Evolutionary conservation across 2,888 invertebrate species (phyloP), one percentile per base, ranked within the genome.

Genomic region (Lysandra bellargus): DNA sequence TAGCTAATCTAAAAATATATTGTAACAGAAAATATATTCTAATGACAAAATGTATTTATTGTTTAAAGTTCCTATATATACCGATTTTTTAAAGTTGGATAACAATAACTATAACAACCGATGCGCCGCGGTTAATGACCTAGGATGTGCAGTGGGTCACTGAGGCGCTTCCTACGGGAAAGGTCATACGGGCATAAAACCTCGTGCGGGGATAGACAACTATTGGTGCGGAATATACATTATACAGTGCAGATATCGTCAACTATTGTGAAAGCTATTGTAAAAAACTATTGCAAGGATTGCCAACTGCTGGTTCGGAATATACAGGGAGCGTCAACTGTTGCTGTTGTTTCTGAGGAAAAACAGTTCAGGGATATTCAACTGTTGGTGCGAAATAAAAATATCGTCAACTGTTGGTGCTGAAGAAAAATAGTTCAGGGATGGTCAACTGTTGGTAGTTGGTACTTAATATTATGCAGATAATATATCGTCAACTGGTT

Each of bases 81-180:
- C 61, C 57, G 3, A 49, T 4, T 61, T 23, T 60, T 60, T n/a
- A 1, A 9, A 64, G 6, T 9, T 12, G 64, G 9, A 12, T 12
- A 30, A 9, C 64, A 75, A 69, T 69, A 69, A 33, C 53, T 4
- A 53, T 53, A 69, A 33, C 33, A 30, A 33, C 12, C 74, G 72
- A 80, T 73, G 79, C 79, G 78, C 44, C 74, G 44, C 81, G 82
- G 82, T 81, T 80, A 81, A 80, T 79, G 83, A 81, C 81, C 69
- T 9, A 76, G 75, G 76, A 79, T 81, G 80, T 86, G 87, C 89
- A 91, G 86, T 93, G 88, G 93, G 92, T 92, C 90, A 92, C 87
- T 91, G 87, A 90, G 91, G 84, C 86, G 91, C 88, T 89, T 90
- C 92, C 91, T 91, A 84, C 89, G 89, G 92, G 91, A 92, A 91